Base-by-base conservation (phyloP, 2,113 vertebrate genomes). In the Nymphicus hollandicus region DNA sequence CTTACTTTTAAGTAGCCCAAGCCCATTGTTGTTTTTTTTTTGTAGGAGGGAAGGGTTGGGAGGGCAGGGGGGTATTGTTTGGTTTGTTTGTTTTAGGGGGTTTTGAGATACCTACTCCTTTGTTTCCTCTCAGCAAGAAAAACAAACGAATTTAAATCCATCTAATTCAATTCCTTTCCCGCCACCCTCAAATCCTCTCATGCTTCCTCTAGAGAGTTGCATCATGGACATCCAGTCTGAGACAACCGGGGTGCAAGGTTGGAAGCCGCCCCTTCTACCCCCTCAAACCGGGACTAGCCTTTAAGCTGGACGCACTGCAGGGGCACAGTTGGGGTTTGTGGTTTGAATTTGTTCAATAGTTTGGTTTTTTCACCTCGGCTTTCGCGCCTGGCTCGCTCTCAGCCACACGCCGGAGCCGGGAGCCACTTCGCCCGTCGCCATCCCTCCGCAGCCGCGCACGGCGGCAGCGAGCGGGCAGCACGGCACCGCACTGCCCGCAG, bases 211-310 rank as follows among this genome's bases (percentile, higher is more conserved):
- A 12, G 31, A 17, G 44, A 28, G 13, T 9, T 35, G 86, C 19
- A 3, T 3, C 41, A 7, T 1, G 15, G 49, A 46, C 86, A 69
- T 2, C 4, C 28, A 29, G 8, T 2, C 29, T 2, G 9, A 25
- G 14, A 61, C 35, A 80, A 3, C 0, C 0, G 6, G 6, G 52
- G 0, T 10, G 23, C 6, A 7, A 52, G 17, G 24, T 7, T 11
- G 13, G 18, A n/a, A 76, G 23, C 35, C 46, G 55, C 33, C 27
- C 73, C 58, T 53, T 70, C 46, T 41, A 9, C 6, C 20, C 23
- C 1, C 33, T 9, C 37, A 9, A 9, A 63, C 10, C 17, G 6
- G 4, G 18, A 6, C 43, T 43, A 13, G 5, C 46, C 49, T 13
- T 4, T 47, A 41, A 13, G 53, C n/a, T 19, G 58, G 50, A 65